phyloP scores from a whole-genome alignment of 2,797 vertebrate genomes.

The Nyctibius grandis region DNA sequence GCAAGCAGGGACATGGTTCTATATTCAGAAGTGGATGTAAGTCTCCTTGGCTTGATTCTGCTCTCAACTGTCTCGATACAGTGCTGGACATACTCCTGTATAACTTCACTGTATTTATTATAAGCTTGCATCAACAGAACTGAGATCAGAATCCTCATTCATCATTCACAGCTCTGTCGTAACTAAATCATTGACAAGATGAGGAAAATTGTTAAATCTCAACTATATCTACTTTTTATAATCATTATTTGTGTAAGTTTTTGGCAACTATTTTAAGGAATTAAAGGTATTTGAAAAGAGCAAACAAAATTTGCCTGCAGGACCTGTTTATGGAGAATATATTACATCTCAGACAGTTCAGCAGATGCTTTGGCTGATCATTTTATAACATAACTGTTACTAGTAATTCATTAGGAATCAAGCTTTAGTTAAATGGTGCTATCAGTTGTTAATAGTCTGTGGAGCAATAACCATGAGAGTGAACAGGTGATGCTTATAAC shows the following conservation, averaged over 20 bases:
- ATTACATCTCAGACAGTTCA: background rate
- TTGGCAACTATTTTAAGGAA: background rate
- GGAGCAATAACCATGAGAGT: background rate
- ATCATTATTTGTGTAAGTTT: background rate
- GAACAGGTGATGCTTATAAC: conserved; percentile 58
- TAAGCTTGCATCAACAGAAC: background rate
- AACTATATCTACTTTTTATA: background rate
- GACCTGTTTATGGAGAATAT: background rate
- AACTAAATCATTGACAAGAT: background rate
- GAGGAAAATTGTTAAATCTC: background rate
- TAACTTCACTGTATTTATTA: background rate
- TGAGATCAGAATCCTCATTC: background rate
- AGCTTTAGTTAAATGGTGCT: conserved; percentile 46
- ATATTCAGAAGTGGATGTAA: background rate
- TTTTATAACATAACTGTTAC: background rate
- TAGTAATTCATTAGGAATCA: conserved; percentile 28
- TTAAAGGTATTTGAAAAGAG: background rate
- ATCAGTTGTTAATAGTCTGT: conserved; percentile 25
- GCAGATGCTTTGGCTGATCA: background rate
- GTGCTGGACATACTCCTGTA: background rate
- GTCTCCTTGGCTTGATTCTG: background rate
- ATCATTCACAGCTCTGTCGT: background rate
- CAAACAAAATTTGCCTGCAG: background rate
- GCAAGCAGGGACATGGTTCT: background rate
- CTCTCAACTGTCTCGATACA: background rate